Base-by-base conservation (phyloP, 2,888 invertebrate genomes). In the Tenthredo amoena region DNA sequence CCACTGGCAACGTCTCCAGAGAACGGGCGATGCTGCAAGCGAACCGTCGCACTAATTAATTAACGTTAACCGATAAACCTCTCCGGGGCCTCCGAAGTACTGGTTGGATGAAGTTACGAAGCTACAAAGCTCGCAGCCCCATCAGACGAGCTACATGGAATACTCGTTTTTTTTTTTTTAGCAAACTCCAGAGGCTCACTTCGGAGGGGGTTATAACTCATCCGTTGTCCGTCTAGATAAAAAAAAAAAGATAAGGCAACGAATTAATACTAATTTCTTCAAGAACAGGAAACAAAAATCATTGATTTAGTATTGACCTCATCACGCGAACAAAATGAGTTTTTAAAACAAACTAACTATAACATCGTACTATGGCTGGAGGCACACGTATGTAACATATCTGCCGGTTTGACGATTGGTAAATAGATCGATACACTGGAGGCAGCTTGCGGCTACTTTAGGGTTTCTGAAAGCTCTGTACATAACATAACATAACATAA, bases 41-140 rank as follows among this genome's bases (percentile, higher is more conserved):
- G 62, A 62, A 81, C 40, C 81, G 58, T 15, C 58, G 81, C 81
- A 62, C 40, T 81, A 81, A 81, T 81, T 81, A 81, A 81, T 81
- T 81, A 81, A 81, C 58, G 81, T 34, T 58, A 81, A 81, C 81
- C 81, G 81, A 81, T 81, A 81, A 81, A 81, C 81, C 81, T 62
- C 81, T 81, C 26, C 62, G 40, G 62, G 62, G 40, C 79, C 79
- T 81, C 58, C 79, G 62, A 58, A 62, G 62, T 81, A 34, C 62
- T 81, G 62, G 79, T 37, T 62, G 79, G 62, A 62, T 81, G 21
- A 81, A 62, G 81, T 81, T 81, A 40, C 62, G 37, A 40, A 62
- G 62, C 40, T 62, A 81, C 81, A 40, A 62, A 58, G 62, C 81
- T 34, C 34, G 77, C 55, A 77, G 55, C 77, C n/a, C 55, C 5